Evolutionary conservation across 1,140 invertebrate species (phyloP).

Genomic region (Drosophila fuyamai): DNA sequence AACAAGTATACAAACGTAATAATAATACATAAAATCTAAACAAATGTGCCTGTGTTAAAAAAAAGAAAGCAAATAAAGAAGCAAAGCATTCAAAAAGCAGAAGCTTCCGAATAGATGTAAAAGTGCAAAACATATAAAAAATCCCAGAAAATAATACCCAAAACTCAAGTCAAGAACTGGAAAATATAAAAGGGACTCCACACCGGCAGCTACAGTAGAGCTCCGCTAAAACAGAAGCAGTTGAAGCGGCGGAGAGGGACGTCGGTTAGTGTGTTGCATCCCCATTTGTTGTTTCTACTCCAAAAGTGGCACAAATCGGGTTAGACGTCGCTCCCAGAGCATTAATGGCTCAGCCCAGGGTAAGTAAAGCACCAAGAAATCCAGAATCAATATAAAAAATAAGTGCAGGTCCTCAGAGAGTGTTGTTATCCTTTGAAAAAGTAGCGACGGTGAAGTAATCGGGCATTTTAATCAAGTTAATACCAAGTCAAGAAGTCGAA

Average conservation of each 20-base stretch:
- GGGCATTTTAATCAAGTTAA: neutral
- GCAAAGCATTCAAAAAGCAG: constrained; percentile 37
- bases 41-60: constrained; percentile 80
- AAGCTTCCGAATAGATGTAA: constrained; percentile 61
- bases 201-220: constrained; percentile 52
- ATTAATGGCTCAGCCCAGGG: constrained; percentile 85
- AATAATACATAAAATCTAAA: constrained; percentile 73
- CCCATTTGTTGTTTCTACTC: constrained; percentile 70
- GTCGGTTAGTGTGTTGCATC: constrained; percentile 69
- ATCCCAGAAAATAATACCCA: constrained; percentile 2
- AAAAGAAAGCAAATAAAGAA: constrained; percentile 26
- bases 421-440: constrained; percentile 19
- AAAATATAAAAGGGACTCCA: constrained; percentile 24
- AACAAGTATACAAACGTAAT: constrained; percentile 75
- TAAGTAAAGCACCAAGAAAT: constrained; percentile 51
- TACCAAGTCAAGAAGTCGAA: neutral
- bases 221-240: constrained; percentile 13
- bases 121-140: constrained; percentile 46
- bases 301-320: constrained; percentile 85
- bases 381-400: neutral
- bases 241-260: constrained; percentile 27
- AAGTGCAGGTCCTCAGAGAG: constrained; percentile 2
- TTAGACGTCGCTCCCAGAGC: constrained; percentile 85
- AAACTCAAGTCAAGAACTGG: constrained; percentile 8
- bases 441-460: constrained; percentile 24